phyloP scores from a whole-genome alignment of 2,888 invertebrate genomes.

The Doris montereyensis region DNA sequence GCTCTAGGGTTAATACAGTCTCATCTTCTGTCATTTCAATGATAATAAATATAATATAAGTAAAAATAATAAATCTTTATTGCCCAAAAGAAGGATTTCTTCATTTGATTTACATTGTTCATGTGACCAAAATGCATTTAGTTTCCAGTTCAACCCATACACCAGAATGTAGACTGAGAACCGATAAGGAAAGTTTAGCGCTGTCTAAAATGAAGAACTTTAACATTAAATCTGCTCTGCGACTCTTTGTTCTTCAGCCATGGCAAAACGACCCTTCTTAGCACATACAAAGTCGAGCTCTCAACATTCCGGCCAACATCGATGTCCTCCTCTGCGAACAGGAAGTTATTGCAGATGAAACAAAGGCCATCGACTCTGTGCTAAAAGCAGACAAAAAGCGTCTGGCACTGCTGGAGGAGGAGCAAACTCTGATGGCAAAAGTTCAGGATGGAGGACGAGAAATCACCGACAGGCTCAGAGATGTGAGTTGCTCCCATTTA shows the following conservation, averaged over 20 bases:
- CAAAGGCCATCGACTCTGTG: constrained; percentile 93
- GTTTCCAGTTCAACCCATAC: too few relatives aligned
- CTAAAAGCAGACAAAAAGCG: constrained; percentile 94
- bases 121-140: too few relatives aligned
- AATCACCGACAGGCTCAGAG: constrained; percentile 80
- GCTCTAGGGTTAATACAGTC: too few relatives aligned
- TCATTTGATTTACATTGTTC: too few relatives aligned
- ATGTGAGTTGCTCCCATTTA: too few relatives aligned
- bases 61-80: too few relatives aligned
- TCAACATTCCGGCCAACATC: constrained; percentile 95
- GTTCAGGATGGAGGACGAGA: constrained; percentile 71
- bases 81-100: too few relatives aligned
- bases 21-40: too few relatives aligned
- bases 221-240: background rate
- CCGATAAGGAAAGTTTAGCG: too few relatives aligned
- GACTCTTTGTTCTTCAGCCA: constrained; percentile 78
- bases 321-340: constrained; percentile 97
- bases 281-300: constrained; percentile 91
- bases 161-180: too few relatives aligned
- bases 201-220: constrained; percentile 1
- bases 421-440: constrained; percentile 85
- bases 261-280: constrained; percentile 97
- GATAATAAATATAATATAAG: too few relatives aligned
- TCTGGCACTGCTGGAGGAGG: constrained; percentile 85
- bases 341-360: constrained; percentile 93